Conservation (phyloP, 2,113 vertebrate species). For the Chaetodon auriga region DNA sequence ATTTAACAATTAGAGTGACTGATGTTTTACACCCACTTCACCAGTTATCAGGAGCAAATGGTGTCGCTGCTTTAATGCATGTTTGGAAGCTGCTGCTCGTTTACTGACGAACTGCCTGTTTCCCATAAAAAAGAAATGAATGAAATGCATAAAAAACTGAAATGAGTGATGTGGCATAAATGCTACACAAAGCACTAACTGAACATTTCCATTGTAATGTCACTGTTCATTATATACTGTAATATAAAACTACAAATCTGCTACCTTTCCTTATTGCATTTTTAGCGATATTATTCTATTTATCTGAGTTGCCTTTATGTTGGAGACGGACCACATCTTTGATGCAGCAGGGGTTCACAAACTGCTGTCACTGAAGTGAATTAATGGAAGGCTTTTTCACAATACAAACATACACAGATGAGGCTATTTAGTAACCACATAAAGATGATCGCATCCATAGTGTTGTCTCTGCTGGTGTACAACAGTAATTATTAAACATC, state of each 20-base stretch:
- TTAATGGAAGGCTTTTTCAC: slow-evolving; percentile 43
- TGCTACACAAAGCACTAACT: slow-evolving; percentile 35
- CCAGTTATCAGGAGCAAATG: neutral
- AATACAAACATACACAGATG: slow-evolving; percentile 34
- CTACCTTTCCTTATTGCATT: slow-evolving; percentile 73
- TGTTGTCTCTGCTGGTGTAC: slow-evolving; percentile 75
- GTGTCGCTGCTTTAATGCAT: slow-evolving; percentile 15
- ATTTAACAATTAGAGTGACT: slow-evolving; percentile 25
- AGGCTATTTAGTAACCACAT: slow-evolving; percentile 50
- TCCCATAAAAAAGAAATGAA: slow-evolving; percentile 25
- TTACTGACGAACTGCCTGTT: slow-evolving; percentile 4
- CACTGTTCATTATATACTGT: slow-evolving; percentile 35
- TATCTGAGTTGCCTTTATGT: slow-evolving; percentile 36
- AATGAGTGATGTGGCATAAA: slow-evolving; percentile 32
- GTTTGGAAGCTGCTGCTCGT: neutral
- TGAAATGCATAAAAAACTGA: slow-evolving; percentile 22
- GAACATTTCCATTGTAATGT: slow-evolving; percentile 47
- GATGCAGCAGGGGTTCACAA: slow-evolving; percentile 48
- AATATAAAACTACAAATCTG: slow-evolving; percentile 77
- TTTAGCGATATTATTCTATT: slow-evolving; percentile 42
- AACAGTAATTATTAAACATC: slow-evolving; percentile 54
- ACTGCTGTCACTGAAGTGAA: slow-evolving; percentile 29
- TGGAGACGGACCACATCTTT: slow-evolving; percentile 39
- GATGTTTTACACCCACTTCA: slow-evolving; percentile 11
- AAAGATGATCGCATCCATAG: slow-evolving; percentile 50